Conservation (phyloP, 2,888 invertebrate genomes). For the Euphydryas editha region DNA sequence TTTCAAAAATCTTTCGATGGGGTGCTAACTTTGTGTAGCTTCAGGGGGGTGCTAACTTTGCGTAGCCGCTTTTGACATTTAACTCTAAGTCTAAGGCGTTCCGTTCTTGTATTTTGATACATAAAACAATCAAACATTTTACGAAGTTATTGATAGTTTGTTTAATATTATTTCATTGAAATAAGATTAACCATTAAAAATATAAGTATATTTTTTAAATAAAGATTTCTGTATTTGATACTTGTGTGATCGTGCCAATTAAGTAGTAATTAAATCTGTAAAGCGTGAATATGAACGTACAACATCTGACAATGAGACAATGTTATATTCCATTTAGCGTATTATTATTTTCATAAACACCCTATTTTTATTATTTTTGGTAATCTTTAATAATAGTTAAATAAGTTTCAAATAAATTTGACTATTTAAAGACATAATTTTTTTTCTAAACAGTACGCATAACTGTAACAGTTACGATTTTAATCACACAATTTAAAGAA, state of each 20-base stretch:
- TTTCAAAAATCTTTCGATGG: no score
- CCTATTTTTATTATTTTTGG: neutral
- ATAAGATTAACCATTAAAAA: neutral
- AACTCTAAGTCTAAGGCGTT: no score
- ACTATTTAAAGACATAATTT: no score
- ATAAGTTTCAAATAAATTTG: neutral
- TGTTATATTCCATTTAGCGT: constrained; percentile 2
- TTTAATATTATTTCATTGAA: neutral
- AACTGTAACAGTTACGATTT: neutral
- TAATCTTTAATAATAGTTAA: neutral
- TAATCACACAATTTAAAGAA: neutral
- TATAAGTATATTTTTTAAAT: neutral
- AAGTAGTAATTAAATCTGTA: neutral
- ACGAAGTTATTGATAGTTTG: no score
- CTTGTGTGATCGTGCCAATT: neutral
- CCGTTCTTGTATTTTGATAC: no score
- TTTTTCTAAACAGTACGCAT: neutral
- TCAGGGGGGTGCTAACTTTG: no score
- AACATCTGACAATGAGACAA: neutral
- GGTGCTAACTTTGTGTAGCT: no score
- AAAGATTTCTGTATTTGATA: neutral
- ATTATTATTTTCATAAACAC: neutral
- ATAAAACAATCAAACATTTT: no score
- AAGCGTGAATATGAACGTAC: neutral
- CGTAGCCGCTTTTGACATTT: no score